Conservation (phyloP, 2,888 invertebrate species). For the Zelleria hepariella region DNA sequence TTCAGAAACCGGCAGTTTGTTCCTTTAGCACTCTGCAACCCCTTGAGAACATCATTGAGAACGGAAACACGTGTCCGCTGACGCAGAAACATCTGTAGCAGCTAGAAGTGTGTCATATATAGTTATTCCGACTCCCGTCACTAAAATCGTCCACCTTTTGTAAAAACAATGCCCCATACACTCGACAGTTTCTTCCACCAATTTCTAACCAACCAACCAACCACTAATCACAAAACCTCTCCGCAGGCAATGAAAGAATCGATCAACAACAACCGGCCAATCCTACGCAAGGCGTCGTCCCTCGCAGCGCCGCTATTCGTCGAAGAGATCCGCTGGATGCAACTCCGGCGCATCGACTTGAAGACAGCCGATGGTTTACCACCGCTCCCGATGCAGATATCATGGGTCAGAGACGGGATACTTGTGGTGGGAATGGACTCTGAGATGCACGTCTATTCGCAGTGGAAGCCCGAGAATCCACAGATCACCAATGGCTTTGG, state of each 20-base stretch:
- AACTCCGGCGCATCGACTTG: constrained; percentile 89
- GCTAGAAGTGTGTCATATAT: no score
- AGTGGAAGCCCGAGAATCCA: constrained; percentile 87
- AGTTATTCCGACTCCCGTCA: no score
- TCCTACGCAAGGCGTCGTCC: constrained; percentile 91
- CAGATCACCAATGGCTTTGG: constrained; percentile 16
- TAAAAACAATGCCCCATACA: background rate
- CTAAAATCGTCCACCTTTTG: no score
- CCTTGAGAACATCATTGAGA: constrained; percentile 89
- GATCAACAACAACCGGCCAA: constrained; percentile 85
- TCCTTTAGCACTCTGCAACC: constrained; percentile 93
- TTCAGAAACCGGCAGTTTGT: no score
- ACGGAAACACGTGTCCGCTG: constrained; percentile 91
- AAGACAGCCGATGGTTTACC: constrained; percentile 96
- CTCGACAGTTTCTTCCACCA: background rate
- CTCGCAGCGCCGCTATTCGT: constrained; percentile 90
- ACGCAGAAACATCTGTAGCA: constrained; percentile 95
- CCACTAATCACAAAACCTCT: background rate
- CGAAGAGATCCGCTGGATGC: constrained; percentile 98
- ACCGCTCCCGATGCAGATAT: constrained; percentile 97
- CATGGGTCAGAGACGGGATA: constrained; percentile 98
- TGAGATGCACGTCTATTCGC: constrained; percentile 99
- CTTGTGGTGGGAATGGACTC: constrained; percentile 99
- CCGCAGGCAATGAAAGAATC: constrained; percentile 85
- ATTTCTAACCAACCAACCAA: background rate